phyloP scores from a whole-genome alignment of 2,113 vertebrate species.

The Thinocorus orbignyianus region DNA sequence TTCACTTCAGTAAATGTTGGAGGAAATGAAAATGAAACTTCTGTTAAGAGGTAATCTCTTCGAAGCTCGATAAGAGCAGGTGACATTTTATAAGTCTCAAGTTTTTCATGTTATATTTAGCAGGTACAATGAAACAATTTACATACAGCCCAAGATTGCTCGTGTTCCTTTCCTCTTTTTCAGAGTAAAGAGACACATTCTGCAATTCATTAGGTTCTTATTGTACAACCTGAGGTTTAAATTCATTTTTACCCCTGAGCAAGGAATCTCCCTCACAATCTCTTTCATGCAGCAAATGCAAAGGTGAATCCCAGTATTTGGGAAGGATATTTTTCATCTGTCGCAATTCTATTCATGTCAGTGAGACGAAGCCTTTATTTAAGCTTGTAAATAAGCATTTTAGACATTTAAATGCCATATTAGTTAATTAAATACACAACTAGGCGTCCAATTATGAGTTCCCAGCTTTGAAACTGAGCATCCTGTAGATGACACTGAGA shows the following conservation, averaged over 20 bases:
- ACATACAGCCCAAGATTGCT: constrained; percentile 39
- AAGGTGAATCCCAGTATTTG: background rate
- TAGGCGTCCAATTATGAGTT: background rate
- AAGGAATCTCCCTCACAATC: background rate
- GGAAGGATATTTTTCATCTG: background rate
- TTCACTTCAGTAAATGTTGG: constrained; percentile 65
- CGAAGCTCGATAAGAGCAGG: constrained; percentile 59
- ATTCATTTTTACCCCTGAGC: background rate
- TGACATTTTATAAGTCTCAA: constrained; percentile 66
- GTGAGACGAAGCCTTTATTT: background rate
- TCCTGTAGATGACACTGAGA: background rate
- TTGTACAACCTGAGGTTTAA: background rate
- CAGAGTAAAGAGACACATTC: background rate
- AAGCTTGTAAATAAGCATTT: background rate
- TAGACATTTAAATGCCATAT: background rate
- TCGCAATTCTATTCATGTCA: background rate
- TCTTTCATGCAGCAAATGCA: background rate
- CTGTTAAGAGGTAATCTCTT: constrained; percentile 69
- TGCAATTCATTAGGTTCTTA: background rate
- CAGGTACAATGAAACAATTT: constrained; percentile 68
- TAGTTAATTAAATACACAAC: background rate
- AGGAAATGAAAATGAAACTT: constrained; percentile 74
- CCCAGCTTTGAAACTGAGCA: background rate
- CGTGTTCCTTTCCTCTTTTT: background rate
- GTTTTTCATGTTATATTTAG: constrained; percentile 62